Evolutionary conservation across 2,113 vertebrate species (phyloP).

Genomic region (Hyperopisus bebe): DNA sequence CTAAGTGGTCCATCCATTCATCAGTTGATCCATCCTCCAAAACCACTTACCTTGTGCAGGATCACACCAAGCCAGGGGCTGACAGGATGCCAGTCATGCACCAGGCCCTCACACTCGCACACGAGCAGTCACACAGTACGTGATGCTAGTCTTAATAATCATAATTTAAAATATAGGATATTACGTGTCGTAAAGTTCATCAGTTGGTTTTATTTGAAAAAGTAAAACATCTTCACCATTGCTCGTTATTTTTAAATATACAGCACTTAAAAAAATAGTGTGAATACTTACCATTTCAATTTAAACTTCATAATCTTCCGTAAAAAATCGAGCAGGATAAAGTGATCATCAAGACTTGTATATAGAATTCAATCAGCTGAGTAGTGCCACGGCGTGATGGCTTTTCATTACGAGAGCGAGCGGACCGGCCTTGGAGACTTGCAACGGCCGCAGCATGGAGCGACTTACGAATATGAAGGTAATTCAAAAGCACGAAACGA

Average conservation of each 20-base stretch:
- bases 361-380: slow-evolving; percentile 2
- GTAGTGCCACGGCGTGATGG: neutral
- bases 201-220: neutral
- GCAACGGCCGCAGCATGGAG: neutral
- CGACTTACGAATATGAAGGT: neutral
- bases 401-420: neutral
- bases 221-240: neutral
- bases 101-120: neutral
- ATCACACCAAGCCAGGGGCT: neutral
- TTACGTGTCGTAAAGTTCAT: neutral
- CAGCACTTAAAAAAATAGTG: neutral
- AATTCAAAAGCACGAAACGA: neutral
- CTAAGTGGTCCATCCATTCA: neutral
- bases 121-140: neutral
- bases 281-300: slow-evolving; percentile 3
- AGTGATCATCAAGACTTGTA: neutral
- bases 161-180: neutral
- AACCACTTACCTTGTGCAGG: neutral
- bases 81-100: neutral
- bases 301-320: neutral
- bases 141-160: neutral
- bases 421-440: slow-evolving; percentile 4
- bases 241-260: neutral
- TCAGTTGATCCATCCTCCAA: neutral
- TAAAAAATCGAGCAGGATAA: neutral